Base-by-base conservation (phyloP, 1,140 invertebrate genomes). In the Lineus longissimus region DNA sequence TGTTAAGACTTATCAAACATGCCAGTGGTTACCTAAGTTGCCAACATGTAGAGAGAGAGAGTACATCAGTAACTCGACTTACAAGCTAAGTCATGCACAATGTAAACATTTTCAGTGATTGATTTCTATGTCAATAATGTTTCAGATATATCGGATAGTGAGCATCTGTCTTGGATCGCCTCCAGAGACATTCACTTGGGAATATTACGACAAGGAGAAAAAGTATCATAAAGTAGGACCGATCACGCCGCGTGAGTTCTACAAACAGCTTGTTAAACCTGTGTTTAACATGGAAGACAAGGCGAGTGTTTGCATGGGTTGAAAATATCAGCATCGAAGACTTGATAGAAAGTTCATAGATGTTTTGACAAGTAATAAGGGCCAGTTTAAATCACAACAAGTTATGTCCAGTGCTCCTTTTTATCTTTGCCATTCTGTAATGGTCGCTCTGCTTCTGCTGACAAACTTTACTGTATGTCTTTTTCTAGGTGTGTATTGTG, bases 181-280 rank as follows among this genome's bases (percentile, higher is more conserved):
- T 2, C 86, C 87, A n/a, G 86, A 90, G 65, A 88, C 85, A 30
- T 90, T 95, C 73, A 90, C 86, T 0, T 95, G 90, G 87, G 91
- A 91, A 68, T 95, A 90, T 80, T 93, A 93, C 79, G 90, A 92
- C 72, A 94, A 94, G 74, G 87, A 87, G 9, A 95, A 94, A 76
- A 81, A 82, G 22, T 93, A 90, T 77, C 85, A 89, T 55, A 85
- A 79, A 19, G 81, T 94, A 56, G 92, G 91, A 0, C 87, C 90
- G 0, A 84, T 94, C 0, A 88, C 87, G 4, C 90, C 92, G 9
- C 68, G 87, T 1, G 86, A 93, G 54, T 95, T 95, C 76, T 95
- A 95, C 75, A 84, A 89, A 60, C 84, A 87, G 55, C 86, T 89
- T 74, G 90, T 95, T 0, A 90, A 90, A 68, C 88, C 90, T 0